Evolutionary conservation across 2,888 invertebrate genomes (phyloP).

Genomic region (Netelia melanura): DNA sequence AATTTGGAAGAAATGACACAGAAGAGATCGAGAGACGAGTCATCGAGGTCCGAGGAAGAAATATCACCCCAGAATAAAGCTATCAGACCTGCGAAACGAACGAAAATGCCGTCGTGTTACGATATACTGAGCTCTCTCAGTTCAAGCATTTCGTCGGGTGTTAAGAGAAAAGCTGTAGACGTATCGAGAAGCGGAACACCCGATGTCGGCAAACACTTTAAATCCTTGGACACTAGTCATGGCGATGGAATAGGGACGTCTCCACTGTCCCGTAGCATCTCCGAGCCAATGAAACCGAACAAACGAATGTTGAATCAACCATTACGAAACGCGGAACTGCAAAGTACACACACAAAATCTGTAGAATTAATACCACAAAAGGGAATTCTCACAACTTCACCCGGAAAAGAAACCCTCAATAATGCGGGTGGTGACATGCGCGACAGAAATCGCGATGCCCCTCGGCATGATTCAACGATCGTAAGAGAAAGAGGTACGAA

Average conservation of each 20-base stretch:
- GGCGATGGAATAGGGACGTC: constrained; percentile 42
- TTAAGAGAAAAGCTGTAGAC: constrained; percentile 81
- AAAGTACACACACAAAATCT: constrained; percentile 36
- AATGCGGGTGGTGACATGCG: constrained; percentile 9
- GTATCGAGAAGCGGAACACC: constrained; percentile 80
- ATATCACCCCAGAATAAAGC: constrained; percentile 75
- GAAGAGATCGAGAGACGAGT: constrained; percentile 81
- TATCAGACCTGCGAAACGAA: constrained; percentile 79
- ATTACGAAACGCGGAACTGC: constrained; percentile 1
- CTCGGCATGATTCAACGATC: not conserved
- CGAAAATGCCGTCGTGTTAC: constrained; percentile 82
- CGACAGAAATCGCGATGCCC: not conserved
- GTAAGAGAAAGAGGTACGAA: constrained; percentile 20
- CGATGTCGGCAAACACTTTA: constrained; percentile 82
- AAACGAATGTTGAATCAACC: not conserved
- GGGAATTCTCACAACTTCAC: constrained; percentile 6
- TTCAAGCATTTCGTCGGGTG: constrained; percentile 80
- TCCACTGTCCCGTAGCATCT: constrained; percentile 36
- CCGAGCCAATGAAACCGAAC: constrained; percentile 40
- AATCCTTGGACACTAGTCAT: constrained; percentile 74
- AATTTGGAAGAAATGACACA: constrained; percentile 81
- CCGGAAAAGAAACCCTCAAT: not conserved
- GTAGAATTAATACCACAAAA: constrained; percentile 29
- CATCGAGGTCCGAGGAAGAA: constrained; percentile 80
- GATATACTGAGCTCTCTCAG: constrained; percentile 82